Percentiles rank a stretch among this genome's conserved stretches.
Evolutionary conservation across 2,797 vertebrate genomes (phyloP).

Genomic region (Hyperoplus immaculatus): DNA sequence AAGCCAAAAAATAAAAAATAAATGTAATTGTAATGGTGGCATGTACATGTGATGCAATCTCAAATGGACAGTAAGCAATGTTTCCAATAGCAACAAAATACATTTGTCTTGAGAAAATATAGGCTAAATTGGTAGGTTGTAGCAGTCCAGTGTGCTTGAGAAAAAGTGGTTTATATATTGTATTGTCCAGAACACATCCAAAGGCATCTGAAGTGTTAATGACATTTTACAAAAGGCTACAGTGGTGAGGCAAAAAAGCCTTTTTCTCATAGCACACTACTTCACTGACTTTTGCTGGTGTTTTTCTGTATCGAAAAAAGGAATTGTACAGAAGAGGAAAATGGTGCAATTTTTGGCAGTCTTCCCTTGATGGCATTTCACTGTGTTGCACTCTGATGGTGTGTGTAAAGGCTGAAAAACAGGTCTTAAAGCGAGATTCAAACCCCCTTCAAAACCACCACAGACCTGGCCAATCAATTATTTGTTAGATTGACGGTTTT

Average conservation of each 20-base stretch:
- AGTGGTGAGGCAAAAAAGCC: too few relatives aligned
- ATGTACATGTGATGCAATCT: not conserved
- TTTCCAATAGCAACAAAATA: not conserved
- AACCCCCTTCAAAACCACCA: not conserved
- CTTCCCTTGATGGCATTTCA: not conserved
- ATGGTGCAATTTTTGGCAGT: not conserved
- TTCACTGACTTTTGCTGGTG: not conserved
- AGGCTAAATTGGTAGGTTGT: constrained; percentile 1
- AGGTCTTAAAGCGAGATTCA: not conserved
- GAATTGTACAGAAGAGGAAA: constrained; percentile 1
- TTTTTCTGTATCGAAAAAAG: constrained; percentile 8
- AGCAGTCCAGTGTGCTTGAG: not conserved
- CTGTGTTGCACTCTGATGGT: not conserved
- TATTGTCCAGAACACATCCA: not conserved
- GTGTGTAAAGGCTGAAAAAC: not conserved
- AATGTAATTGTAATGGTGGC: not conserved
- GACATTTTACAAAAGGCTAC: too few relatives aligned
- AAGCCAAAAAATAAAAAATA: too few relatives aligned
- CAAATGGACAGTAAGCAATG: not conserved
- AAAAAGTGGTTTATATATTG: constrained; percentile 8
- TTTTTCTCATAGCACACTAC: not conserved
- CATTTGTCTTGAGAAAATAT: not conserved
- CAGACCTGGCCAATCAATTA: not conserved
- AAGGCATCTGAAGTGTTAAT: not conserved
- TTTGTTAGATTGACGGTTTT: not conserved